Base-by-base conservation (phyloP, 2,797 vertebrate species). In the Lacerta viridis region DNA sequence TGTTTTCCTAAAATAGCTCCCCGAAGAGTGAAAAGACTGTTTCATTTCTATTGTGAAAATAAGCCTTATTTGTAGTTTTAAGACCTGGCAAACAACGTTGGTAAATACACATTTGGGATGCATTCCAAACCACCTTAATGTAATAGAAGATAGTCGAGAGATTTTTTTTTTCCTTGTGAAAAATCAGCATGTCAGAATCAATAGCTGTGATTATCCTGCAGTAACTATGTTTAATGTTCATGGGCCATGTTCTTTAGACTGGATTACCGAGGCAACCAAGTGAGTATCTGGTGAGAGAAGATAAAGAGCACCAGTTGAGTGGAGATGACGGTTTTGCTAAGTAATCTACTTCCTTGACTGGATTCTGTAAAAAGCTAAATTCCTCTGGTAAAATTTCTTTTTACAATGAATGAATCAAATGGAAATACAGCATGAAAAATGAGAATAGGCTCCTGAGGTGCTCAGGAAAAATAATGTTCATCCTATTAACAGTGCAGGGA, bases 391-490 rank as follows among this genome's bases (percentile, higher is more conserved):
- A 94, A 92, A 91, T 88, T 92, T 94, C 92, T 93, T 96, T 91
- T 94, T 95, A 96, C 93, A 89, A 93, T 79, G 92, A 86, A 96
- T 89, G 93, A 94, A 94, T 95, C 92, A 94, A 95, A 95, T 95
- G 94, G 92, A 96, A 98, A 97, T 95, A 95, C 94, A 89, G 93
- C 95, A 95, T 93, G 94, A 95, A 96, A 96, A 97, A 96, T 96
- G 95, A 96, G 94, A 94, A 94, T 84, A 79, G 80, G 84, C 92
- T 97, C 87, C 94, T 25, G 87, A 91, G 93, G 83, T 83, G 72
- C 59, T 89, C 72, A 61, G 68, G 39, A 41, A 81, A 84, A 71
- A 29, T 29, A 39, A 18, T 3, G 33, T 80, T 88, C 75, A 75
- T 90, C 61, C 83, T 86, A 55, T 92, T 91, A 92, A 84, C 75